These are phyloP conservation scores for Agapornis canus DNA, from an alignment of 2,797 vertebrate genomes.

Conservation along the genomic window DNA sequence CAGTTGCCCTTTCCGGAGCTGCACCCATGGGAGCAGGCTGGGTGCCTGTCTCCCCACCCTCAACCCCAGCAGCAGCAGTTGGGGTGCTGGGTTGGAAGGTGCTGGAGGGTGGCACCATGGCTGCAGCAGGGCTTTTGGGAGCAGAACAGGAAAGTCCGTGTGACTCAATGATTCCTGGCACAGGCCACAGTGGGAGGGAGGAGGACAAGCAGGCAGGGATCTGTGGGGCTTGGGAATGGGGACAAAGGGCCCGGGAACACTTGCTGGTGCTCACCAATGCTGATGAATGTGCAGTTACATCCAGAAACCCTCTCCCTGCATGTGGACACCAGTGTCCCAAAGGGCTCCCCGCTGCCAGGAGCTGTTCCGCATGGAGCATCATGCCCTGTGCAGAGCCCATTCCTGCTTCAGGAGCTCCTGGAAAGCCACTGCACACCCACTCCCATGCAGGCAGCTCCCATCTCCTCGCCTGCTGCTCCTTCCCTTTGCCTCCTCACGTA, in stretches of 20 bases:
- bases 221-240: fast-evolving
- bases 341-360: not conserved
- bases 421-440: fast-evolving
- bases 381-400: fast-evolving
- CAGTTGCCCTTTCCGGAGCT: not conserved
- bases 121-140: not conserved
- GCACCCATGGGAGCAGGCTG: not conserved
- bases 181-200: not conserved
- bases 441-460: not conserved
- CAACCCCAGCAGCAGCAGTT: fast-evolving
- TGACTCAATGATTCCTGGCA: slow-evolving; percentile 53
- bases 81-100: not conserved
- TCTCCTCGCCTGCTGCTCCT: not conserved
- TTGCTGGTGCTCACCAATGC: fast-evolving
- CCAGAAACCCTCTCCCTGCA: not conserved
- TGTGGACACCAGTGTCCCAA: fast-evolving
- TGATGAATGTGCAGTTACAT: not conserved
- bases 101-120: not conserved
- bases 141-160: not conserved
- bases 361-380: not conserved
- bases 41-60: not conserved
- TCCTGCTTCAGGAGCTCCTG: not conserved
- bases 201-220: not conserved
- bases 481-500: not conserved
- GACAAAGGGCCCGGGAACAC: not conserved